phyloP scores from a whole-genome alignment of 2,888 invertebrate species.

The Seira ritae region DNA sequence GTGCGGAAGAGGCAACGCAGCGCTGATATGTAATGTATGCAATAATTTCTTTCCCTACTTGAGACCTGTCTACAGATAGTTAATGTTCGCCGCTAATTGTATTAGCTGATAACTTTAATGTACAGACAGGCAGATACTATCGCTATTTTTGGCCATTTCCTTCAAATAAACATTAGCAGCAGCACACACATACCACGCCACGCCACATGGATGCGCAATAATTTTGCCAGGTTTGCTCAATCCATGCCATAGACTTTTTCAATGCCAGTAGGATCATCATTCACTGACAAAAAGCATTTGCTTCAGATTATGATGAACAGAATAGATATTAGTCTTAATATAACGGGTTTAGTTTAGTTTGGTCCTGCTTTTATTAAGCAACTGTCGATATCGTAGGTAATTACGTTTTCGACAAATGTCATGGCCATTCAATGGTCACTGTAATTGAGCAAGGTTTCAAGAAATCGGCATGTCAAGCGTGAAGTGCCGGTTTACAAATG shows the following conservation, averaged over 20 bases:
- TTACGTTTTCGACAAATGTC: background rate
- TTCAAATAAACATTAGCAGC: background rate
- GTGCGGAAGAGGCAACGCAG: too few relatives aligned
- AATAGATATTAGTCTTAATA: background rate
- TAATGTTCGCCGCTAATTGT: too few relatives aligned
- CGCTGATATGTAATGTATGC: too few relatives aligned
- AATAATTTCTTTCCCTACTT: too few relatives aligned
- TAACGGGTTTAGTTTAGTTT: background rate
- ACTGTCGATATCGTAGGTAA: background rate
- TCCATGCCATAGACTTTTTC: background rate
- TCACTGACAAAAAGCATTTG: constrained; percentile 9
- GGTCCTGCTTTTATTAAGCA: background rate
- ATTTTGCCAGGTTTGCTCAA: too few relatives aligned
- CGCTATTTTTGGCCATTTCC: background rate
- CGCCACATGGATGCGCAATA: too few relatives aligned
- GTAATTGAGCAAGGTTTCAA: constrained; percentile 11
- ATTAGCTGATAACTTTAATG: too few relatives aligned
- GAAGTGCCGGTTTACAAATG: too few relatives aligned
- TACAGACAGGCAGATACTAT: background rate
- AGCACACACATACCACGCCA: too few relatives aligned
- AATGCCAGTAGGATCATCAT: background rate
- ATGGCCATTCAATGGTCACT: background rate
- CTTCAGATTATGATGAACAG: background rate
- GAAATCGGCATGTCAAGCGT: too few relatives aligned
- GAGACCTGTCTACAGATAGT: too few relatives aligned